These are phyloP conservation scores for Pseudocheirus occidentalis DNA, from an alignment of 2,797 vertebrate species.

Conservation along the genomic window DNA sequence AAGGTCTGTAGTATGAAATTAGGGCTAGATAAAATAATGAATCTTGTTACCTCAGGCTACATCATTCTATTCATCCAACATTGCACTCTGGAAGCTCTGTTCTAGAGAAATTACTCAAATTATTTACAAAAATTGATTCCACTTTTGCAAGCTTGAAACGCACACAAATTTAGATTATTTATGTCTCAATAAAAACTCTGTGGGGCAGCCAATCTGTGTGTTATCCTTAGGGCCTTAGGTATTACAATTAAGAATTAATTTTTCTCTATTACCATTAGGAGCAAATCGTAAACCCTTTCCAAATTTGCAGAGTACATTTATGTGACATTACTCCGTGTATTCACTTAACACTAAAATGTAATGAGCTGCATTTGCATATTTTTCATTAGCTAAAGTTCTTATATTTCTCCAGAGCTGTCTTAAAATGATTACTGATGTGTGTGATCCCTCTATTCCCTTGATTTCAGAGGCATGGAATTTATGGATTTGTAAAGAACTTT, in stretches of 20 bases:
- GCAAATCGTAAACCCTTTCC: constrained; percentile 73
- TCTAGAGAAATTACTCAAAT: constrained; percentile 65
- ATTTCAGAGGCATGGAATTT: constrained; percentile 54
- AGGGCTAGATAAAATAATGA: constrained; percentile 1
- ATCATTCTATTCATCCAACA: constrained; percentile 5
- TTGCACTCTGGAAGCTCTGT: constrained; percentile 3
- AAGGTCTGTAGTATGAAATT: constrained; percentile 2
- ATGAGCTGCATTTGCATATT: constrained; percentile 80
- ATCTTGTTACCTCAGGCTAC: not conserved
- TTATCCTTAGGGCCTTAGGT: constrained; percentile 69
- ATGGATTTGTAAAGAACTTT: constrained; percentile 50
- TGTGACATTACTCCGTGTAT: constrained; percentile 73
- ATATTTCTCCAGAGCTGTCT: constrained; percentile 74
- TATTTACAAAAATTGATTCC: constrained; percentile 74
- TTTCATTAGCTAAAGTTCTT: constrained; percentile 81
- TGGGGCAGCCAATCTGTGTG: constrained; percentile 49
- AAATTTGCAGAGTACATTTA: constrained; percentile 76
- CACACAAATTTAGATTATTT: constrained; percentile 68
- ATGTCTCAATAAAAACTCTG: constrained; percentile 67
- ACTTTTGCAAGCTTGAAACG: constrained; percentile 65
- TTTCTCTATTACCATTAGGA: constrained; percentile 76
- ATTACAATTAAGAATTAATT: constrained; percentile 77
- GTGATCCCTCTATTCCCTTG: constrained; percentile 26
- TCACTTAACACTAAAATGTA: constrained; percentile 75
- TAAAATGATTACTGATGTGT: constrained; percentile 68